Evolutionary conservation across 92 coral and sea anemone species (phyloP), one percentile per base, ranked within the genome.

Genomic region (Epizoanthus stellaris): DNA sequence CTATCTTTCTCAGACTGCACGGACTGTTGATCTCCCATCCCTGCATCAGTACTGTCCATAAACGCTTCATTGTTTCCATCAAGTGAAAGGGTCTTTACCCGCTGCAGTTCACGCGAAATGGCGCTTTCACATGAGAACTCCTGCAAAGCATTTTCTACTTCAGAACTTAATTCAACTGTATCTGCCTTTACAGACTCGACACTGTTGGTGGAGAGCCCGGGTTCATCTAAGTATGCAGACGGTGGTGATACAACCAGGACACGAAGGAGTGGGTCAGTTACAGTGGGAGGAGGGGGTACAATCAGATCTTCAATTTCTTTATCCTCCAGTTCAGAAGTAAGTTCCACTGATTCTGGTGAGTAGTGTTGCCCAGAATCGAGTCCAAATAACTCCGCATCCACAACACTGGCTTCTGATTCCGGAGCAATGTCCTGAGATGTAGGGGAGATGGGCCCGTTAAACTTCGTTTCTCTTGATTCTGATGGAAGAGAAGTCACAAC

Each of bases 401-500:
- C 16, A 13, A 61, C 5, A 42, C n/a, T 45, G 6, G 3, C 40
- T 5, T 79, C 72, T 14, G 83, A 43, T 63, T 79, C 83, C 3
- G 83, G 49, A 63, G 70, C 43, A 43, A 43, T 15, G 17, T 79
- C 65, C 42, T 59, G 42, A n/a, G 49, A 61, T 39, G 38, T 42
- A 0, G 82, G 58, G 16, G 25, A 42, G 49, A 34, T 76, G 38
- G 68, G 34, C 42, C 49, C 59, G 34, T 0, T 38, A 79, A 79
- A 79, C 72, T 79, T 79, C 43, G 42, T 64, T 64, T 79, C 83
- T 47, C 49, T 67, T 3, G 61, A 64, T 49, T 79, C 83, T 45
- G 83, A 21, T 5, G 97, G 97, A 21, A 95, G 97, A 8, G 97
- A 93, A 38, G 95, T 81, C 56, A 86, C 95, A 13, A 93, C 86